A percentile compares a stretch with the other conserved stretches of the same genome.
Evolutionary conservation across 2,888 invertebrate genomes (phyloP).

Genomic region (Mythimna ferrago): DNA sequence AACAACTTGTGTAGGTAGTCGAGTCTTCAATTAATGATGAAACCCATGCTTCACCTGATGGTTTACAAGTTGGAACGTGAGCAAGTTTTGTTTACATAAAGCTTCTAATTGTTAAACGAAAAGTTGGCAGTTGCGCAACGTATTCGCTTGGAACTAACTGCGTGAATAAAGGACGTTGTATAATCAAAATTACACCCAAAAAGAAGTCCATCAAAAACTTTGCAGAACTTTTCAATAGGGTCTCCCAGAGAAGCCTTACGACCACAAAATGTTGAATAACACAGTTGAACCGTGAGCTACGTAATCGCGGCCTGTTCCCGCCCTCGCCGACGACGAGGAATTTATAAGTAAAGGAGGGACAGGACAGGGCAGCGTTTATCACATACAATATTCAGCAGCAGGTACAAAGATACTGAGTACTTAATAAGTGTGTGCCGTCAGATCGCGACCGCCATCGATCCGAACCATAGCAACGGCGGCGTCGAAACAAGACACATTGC

Average conservation of each 20-base stretch:
- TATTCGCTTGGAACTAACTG: constrained; percentile 33
- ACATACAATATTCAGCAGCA: constrained; percentile 62
- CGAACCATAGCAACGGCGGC: constrained; percentile 60
- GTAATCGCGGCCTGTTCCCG: constrained; percentile 11
- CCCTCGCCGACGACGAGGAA: constrained; percentile 20
- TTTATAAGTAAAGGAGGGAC: constrained; percentile 43
- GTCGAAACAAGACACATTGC: constrained; percentile 59
- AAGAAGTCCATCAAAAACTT: constrained; percentile 43
- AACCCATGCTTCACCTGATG: constrained; percentile 4
- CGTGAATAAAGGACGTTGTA: constrained; percentile 31
- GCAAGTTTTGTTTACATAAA: constrained; percentile 16
- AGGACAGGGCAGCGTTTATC: constrained; percentile 51
- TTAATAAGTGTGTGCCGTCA: constrained; percentile 62
- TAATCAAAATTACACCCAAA: constrained; percentile 16
- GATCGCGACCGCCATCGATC: constrained; percentile 61
- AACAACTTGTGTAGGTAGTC: constrained; percentile 4
- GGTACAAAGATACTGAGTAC: constrained; percentile 56
- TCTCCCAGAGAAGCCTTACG: constrained; percentile 15
- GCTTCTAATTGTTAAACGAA: constrained; percentile 30
- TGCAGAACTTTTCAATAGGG: constrained; percentile 17
- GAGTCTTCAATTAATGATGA: constrained; percentile 7
- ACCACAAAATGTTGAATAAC: constrained; percentile 26
- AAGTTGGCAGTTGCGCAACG: constrained; percentile 33
- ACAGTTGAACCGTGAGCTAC: constrained; percentile 19
- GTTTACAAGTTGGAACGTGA: constrained; percentile 10